These are phyloP conservation scores for Pelecanoides urinatrix DNA, from an alignment of 2,113 vertebrate species.

Conservation along the genomic window DNA sequence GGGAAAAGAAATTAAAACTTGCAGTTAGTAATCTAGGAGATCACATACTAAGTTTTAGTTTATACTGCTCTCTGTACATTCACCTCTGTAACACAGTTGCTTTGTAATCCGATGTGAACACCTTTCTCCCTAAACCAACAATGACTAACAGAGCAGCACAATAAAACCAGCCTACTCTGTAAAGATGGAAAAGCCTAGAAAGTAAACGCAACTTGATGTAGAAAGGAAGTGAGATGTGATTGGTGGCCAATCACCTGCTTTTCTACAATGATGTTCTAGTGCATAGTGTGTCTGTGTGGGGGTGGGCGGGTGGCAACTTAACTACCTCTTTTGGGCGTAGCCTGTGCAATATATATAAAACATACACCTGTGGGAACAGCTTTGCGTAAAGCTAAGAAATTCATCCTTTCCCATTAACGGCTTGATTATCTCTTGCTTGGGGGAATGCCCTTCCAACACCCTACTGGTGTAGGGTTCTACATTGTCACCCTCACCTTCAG, in stretches of 20 bases:
- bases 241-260: neutral
- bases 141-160: neutral
- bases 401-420: neutral
- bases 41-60: neutral
- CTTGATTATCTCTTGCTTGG: neutral
- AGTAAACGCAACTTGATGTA: neutral
- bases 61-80: neutral
- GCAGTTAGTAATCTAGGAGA: neutral
- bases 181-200: neutral
- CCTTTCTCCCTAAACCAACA: neutral
- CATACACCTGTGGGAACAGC: neutral
- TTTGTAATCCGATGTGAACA: neutral
- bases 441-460: neutral
- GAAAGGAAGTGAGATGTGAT: neutral
- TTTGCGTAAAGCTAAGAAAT: neutral
- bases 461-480: neutral
- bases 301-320: neutral
- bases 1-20: neutral
- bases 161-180: neutral
- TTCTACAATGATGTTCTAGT: accelerated
- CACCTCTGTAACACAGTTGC: neutral
- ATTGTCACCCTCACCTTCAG: neutral
- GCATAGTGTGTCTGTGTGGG: no score
- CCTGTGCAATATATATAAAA: neutral
- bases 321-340: neutral